Percentiles rank a stretch among this genome's conserved stretches.
Conservation (phyloP, 2,888 invertebrate genomes). For the Chrysolina americana region DNA sequence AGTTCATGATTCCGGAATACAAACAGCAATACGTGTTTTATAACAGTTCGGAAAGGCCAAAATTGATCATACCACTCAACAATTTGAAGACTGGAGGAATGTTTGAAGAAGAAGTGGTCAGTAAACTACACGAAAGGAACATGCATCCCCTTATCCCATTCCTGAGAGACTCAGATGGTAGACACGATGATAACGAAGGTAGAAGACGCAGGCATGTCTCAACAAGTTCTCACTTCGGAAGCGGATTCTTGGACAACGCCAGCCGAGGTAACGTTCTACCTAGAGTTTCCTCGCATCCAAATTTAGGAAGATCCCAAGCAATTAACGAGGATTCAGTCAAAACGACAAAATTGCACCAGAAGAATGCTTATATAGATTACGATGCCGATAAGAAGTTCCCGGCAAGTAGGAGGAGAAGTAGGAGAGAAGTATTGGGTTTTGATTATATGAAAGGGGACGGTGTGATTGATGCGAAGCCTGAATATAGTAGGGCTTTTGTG, state of each 20-base stretch:
- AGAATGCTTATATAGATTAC: slow-evolving; percentile 64
- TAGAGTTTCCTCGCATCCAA: slow-evolving; percentile 43
- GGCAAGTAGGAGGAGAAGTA: slow-evolving; percentile 50
- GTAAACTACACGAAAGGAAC: slow-evolving; percentile 65
- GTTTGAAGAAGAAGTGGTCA: slow-evolving; percentile 67
- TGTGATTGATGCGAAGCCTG: slow-evolving; percentile 57
- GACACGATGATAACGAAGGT: slow-evolving; percentile 42
- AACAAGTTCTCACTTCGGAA: slow-evolving; percentile 5
- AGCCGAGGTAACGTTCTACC: slow-evolving; percentile 24
- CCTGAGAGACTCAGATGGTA: slow-evolving; percentile 55
- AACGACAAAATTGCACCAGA: slow-evolving; percentile 3
- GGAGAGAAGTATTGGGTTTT: slow-evolving; percentile 43
- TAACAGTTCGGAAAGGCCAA: slow-evolving; percentile 57
- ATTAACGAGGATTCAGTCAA: slow-evolving; percentile 16
- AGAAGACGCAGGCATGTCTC: slow-evolving; percentile 35
- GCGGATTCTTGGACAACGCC: slow-evolving; percentile 51
- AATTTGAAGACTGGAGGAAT: slow-evolving; percentile 68
- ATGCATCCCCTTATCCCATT: slow-evolving; percentile 64
- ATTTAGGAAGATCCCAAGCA: slow-evolving; percentile 31
- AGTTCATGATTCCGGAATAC: slow-evolving; percentile 70
- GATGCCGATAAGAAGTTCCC: slow-evolving; percentile 40
- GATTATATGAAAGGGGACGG: slow-evolving; percentile 57
- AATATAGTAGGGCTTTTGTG: slow-evolving; percentile 63
- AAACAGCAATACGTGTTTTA: slow-evolving; percentile 61
- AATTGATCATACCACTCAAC: slow-evolving; percentile 59